phyloP scores from a whole-genome alignment of 2,113 vertebrate species.

The Saimiri boliviensis region DNA sequence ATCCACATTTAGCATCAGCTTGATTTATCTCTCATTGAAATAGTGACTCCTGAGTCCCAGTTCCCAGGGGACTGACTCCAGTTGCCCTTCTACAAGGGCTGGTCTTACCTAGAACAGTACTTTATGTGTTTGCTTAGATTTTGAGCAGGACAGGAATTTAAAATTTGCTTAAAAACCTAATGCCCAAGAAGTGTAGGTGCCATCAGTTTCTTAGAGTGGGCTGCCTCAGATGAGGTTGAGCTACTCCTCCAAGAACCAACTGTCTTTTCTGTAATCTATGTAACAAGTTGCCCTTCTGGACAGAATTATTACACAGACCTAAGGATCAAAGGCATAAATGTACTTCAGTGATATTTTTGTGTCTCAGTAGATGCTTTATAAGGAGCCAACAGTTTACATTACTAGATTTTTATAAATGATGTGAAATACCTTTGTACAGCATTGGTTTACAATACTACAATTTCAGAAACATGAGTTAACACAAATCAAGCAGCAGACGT shows the following conservation, averaged over 20 bases:
- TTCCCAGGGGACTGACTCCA: not conserved
- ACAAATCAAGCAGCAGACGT: constrained; percentile 28
- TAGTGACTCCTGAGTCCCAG: not conserved
- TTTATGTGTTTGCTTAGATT: not conserved
- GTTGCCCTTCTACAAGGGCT: not conserved
- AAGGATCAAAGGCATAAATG: constrained; percentile 58
- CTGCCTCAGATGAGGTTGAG: not conserved
- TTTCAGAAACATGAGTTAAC: constrained; percentile 57
- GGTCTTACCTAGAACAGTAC: not conserved
- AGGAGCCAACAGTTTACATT: constrained; percentile 62
- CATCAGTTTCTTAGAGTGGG: not conserved
- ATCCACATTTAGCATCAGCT: not conserved
- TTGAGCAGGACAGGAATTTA: not conserved
- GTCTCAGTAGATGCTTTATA: constrained; percentile 66
- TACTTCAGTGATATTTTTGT: constrained; percentile 60
- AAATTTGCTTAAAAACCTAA: not conserved
- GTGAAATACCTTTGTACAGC: constrained; percentile 65
- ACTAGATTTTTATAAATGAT: constrained; percentile 73
- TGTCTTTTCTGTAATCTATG: constrained; percentile 50
- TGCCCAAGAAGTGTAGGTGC: not conserved
- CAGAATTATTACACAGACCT: constrained; percentile 52
- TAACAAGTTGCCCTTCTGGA: constrained; percentile 61
- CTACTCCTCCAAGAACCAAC: not conserved
- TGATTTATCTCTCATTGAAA: constrained; percentile 15
- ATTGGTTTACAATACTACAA: constrained; percentile 18